Percentiles rank a stretch among this genome's conserved stretches.
Evolutionary conservation across 2,797 vertebrate genomes (phyloP).

Genomic region (Trachops cirrhosus): DNA sequence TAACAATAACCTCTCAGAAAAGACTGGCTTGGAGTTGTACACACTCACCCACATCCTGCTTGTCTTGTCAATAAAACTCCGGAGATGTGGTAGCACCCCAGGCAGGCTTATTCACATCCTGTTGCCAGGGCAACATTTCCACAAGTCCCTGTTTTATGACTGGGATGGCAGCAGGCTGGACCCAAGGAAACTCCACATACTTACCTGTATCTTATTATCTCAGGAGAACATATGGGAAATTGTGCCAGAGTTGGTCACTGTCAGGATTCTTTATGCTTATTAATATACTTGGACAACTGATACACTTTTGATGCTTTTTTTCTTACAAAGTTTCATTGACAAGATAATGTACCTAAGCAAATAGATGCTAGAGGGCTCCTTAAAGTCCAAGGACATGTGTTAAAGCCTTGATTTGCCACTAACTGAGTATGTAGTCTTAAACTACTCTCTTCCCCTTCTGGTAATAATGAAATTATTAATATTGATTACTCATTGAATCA

Average conservation of each 20-base stretch:
- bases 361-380: background rate
- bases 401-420: background rate
- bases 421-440: background rate
- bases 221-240: background rate
- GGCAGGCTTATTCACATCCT: background rate
- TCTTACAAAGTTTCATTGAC: background rate
- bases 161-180: background rate
- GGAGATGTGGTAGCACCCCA: background rate
- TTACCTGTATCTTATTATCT: background rate
- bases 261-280: background rate
- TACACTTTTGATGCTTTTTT: background rate
- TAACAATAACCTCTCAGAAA: background rate
- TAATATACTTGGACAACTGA: background rate
- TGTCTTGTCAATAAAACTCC: slow-evolving; percentile 26
- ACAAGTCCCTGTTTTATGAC: background rate
- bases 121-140: background rate
- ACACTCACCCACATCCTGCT: background rate
- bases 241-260: background rate
- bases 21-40: background rate
- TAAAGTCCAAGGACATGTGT: background rate
- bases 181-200: background rate
- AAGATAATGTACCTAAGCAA: background rate
- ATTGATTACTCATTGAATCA: background rate
- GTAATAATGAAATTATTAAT: background rate
- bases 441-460: background rate